Percentiles rank a stretch among this genome's conserved stretches.
These are phyloP conservation scores for Ramphastos sulfuratus DNA, from an alignment of 2,113 vertebrate genomes.

Conservation along the genomic window DNA sequence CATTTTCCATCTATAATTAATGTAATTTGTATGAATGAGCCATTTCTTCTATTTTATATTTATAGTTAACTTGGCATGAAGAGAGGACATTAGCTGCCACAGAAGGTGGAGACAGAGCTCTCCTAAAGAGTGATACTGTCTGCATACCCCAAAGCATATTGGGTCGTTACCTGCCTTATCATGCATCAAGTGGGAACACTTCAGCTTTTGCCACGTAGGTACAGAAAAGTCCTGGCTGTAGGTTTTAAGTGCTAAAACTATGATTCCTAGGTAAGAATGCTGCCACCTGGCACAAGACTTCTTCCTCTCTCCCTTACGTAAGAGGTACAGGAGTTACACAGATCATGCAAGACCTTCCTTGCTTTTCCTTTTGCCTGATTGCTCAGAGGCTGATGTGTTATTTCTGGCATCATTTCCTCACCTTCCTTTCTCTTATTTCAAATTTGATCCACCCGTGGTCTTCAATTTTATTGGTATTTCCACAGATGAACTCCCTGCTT, in stretches of 20 bases:
- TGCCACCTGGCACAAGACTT: neutral
- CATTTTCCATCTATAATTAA: neutral
- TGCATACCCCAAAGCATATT: neutral
- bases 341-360: neutral
- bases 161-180: neutral
- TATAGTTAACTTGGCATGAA: neutral
- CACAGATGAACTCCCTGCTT: neutral
- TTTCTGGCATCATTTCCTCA: accelerated
- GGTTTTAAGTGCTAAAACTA: neutral
- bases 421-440: neutral
- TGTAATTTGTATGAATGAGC: neutral
- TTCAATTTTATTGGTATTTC: neutral
- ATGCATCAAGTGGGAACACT: neutral
- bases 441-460: neutral
- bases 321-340: neutral
- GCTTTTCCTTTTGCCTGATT: neutral
- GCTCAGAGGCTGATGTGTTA: neutral
- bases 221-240: neutral
- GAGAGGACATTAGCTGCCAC: neutral
- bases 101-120: neutral
- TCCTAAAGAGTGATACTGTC: neutral
- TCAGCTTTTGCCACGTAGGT: neutral
- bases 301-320: neutral
- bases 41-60: neutral
- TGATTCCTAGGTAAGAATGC: neutral